Evolutionary conservation across 1,140 invertebrate genomes (phyloP).

Genomic region (Eubasilissa regina): DNA sequence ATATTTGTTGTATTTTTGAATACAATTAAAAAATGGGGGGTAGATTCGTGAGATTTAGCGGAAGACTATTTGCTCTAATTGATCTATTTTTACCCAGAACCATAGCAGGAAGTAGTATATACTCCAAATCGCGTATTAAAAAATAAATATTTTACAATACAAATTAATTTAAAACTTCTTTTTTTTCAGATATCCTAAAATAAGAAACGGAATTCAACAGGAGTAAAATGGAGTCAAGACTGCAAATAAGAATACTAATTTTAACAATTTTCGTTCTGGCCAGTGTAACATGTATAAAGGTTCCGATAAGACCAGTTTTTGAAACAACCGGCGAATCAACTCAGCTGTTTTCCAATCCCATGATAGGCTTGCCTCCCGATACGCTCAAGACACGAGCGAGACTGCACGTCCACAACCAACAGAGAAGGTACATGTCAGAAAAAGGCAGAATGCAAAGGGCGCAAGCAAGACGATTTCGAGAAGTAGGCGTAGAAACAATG

Average conservation of each 20-base stretch:
- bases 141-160: not conserved
- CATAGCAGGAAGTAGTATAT: too few species aligned
- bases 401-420: conserved; percentile 50
- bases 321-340: conserved; percentile 41
- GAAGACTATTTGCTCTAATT: too few species aligned
- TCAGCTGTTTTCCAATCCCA: conserved; percentile 29
- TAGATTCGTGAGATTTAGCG: too few species aligned
- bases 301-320: conserved; percentile 51
- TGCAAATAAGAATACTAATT: not conserved
- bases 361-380: conserved; percentile 14
- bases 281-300: not conserved
- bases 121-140: too few species aligned
- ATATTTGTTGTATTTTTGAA: too few species aligned
- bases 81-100: too few species aligned
- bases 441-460: conserved; percentile 54
- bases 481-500: conserved; percentile 49
- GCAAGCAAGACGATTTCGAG: conserved; percentile 29
- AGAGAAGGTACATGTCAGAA: conserved; percentile 52
- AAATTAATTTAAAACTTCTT: not conserved
- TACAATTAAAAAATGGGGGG: too few species aligned
- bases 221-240: not conserved
- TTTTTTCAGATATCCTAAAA: conserved; percentile 4
- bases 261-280: not conserved
- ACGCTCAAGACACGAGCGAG: conserved; percentile 20
- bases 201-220: not conserved